Evolutionary conservation across 2,113 vertebrate genomes (phyloP), one percentile per base, ranked within the genome.

Genomic region (Bucco capensis): DNA sequence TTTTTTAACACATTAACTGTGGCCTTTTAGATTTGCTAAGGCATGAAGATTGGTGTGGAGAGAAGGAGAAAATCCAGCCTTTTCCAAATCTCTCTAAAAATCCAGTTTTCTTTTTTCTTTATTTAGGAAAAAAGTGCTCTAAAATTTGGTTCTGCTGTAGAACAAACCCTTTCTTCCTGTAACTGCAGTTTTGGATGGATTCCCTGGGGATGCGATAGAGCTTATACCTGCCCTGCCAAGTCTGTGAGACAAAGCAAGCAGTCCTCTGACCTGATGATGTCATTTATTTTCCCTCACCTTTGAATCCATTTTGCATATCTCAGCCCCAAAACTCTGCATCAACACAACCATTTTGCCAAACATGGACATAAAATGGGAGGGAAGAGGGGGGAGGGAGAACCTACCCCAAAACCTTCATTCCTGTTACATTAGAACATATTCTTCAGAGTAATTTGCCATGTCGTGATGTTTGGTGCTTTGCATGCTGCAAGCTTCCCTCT

Each of bases 241-340:
- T 37, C 54, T 71, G 25, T 19, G 64, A 93, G 81, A 78, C 89
- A 92, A 86, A 84, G 58, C 33, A 60, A 89, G 24, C 50, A 57
- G 35, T 38, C 4, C 16, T 28, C 42, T 93, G 89, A 80, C 62
- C 86, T 66, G 74, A 54, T 87, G 60, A 83, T 67, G 78, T 92
- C 8, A 87, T 93, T 54, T 93, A 49, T 95, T 93, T 94, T 92
- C 46, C 37, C 31, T 81, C 74, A 90, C 28, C 61, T 93, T 86
- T 78, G 40, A 86, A 92, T 92, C 31, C 16, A 12, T 49, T 50
- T 60, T 72, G 70, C 71, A 82, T 87, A 79, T 75, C 54, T 87
- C n/a, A 79, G n/a, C 38, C 62, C 82, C 19, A 50, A 87, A 76
- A 7, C 10, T 0, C 37, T 73, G 62, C 23, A 73, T 73, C 89